Evolutionary conservation across 2,113 vertebrate genomes (phyloP).

Genomic region (Nycticorax nycticorax): DNA sequence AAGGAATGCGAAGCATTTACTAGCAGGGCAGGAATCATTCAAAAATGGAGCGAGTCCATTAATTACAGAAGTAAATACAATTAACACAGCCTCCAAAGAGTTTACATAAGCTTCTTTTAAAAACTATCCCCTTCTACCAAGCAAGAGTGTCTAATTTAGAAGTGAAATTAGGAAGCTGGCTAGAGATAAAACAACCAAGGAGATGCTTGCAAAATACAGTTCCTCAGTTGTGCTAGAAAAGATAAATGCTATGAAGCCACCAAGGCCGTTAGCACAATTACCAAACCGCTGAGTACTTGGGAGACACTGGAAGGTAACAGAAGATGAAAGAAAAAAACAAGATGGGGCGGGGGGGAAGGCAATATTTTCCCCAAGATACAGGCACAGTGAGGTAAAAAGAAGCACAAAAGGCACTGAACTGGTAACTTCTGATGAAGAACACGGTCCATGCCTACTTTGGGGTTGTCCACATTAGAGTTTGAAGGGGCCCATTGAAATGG

Average conservation of each 20-base stretch:
- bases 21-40: background rate
- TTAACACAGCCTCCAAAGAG: conserved; percentile 7
- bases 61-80: conserved; percentile 12
- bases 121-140: background rate
- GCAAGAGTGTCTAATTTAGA: background rate
- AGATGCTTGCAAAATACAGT: background rate
- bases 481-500: background rate
- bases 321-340: background rate
- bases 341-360: background rate
- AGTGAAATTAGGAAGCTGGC: conserved; percentile 8
- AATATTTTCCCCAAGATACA: background rate
- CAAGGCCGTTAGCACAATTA: background rate
- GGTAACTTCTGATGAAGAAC: background rate
- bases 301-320: background rate
- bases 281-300: background rate
- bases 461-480: background rate
- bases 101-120: background rate
- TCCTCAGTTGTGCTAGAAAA: background rate
- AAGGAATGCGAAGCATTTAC: conserved; percentile 28
- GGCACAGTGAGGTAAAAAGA: background rate
- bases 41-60: background rate
- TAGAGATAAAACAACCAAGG: background rate
- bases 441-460: fast-evolving
- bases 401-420: background rate
- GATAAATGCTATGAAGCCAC: background rate